These are phyloP conservation scores for Esperia sulphurella DNA, from an alignment of 2,888 invertebrate species.

Conservation along the genomic window DNA sequence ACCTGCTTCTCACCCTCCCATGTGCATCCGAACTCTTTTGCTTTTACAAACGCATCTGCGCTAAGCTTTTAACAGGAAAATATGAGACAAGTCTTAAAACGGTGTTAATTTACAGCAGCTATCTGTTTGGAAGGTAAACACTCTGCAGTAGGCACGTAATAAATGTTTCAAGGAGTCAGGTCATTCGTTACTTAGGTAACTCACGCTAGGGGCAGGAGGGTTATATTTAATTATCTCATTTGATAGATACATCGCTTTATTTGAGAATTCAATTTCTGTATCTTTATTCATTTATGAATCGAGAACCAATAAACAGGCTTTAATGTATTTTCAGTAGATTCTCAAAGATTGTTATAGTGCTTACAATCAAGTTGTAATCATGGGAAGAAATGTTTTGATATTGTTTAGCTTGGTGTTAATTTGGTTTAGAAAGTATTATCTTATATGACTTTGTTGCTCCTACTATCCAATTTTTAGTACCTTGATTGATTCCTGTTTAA, in stretches of 20 bases:
- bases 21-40: slow-evolving; percentile 27
- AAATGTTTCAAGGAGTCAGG: background rate
- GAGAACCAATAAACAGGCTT: too few relatives aligned
- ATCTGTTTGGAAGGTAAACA: slow-evolving; percentile 1
- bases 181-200: background rate
- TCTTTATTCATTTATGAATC: too few relatives aligned
- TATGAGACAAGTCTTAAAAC: slow-evolving; percentile 29
- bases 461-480: too few relatives aligned
- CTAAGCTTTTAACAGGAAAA: slow-evolving; percentile 39
- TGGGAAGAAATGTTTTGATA: too few relatives aligned
- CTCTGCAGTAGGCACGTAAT: background rate
- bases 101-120: slow-evolving; percentile 12
- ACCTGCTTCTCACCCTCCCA: slow-evolving; percentile 9
- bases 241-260: background rate
- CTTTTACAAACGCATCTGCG: slow-evolving; percentile 43
- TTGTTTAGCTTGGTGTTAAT: too few relatives aligned
- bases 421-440: too few relatives aligned
- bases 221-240: background rate
- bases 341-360: too few relatives aligned
- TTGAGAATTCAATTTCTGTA: background rate
- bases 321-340: too few relatives aligned
- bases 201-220: too few relatives aligned
- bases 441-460: too few relatives aligned
- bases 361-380: too few relatives aligned
- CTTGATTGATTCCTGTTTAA: too few relatives aligned